phyloP scores from a whole-genome alignment of 2,113 vertebrate genomes.

The Clarias batrachus region DNA sequence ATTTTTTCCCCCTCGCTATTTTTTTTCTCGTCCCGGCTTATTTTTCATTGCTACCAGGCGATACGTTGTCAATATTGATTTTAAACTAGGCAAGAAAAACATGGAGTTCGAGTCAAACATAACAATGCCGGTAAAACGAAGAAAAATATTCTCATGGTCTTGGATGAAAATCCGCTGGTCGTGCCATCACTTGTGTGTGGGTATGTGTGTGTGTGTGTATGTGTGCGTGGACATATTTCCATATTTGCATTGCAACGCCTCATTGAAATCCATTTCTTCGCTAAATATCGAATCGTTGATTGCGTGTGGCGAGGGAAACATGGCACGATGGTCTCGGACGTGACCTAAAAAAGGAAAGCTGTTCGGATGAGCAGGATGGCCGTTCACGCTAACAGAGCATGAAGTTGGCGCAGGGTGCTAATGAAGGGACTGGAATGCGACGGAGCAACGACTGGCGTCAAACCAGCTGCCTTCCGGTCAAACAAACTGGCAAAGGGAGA shows the following conservation, averaged over 20 bases:
- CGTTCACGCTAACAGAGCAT: conserved; percentile 25
- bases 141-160: conserved; percentile 45
- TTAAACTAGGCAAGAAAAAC: conserved; percentile 45
- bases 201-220: background rate
- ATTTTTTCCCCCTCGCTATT: conserved; percentile 13
- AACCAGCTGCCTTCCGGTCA: conserved; percentile 51
- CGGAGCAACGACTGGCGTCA: conserved; percentile 55
- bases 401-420: conserved; percentile 23
- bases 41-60: conserved; percentile 50
- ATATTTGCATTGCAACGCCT: conserved; percentile 43
- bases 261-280: conserved; percentile 36
- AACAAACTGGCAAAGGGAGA: conserved; percentile 39
- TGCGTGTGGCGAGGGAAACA: conserved; percentile 41
- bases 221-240: background rate
- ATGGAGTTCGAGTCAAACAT: conserved; percentile 39
- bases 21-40: conserved; percentile 20
- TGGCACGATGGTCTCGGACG: conserved; percentile 15
- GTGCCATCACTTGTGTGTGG: background rate
- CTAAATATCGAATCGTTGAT: conserved; percentile 24
- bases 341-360: conserved; percentile 34
- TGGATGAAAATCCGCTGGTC: conserved; percentile 31
- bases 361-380: conserved; percentile 33
- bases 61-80: conserved; percentile 52
- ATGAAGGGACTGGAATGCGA: conserved; percentile 22
- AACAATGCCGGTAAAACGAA: conserved; percentile 47